Evolutionary conservation across 2,113 vertebrate species (phyloP), one percentile per base, ranked within the genome.

Genomic region (Indicator maculatus): DNA sequence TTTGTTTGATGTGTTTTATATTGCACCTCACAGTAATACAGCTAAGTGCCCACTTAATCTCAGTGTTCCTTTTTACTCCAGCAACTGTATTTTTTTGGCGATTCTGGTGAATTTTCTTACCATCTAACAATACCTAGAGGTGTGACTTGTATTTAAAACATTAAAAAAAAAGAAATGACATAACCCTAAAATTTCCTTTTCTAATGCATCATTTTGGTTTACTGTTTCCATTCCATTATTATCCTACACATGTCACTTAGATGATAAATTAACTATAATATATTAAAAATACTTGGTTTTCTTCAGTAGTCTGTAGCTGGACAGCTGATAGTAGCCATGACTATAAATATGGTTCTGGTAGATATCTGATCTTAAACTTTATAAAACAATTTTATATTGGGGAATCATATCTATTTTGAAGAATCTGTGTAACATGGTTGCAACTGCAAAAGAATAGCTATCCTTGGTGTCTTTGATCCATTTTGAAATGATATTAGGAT

Each of bases 291-390:
- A 93, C 96, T 96, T 98, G 89, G 73, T 97, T 98, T 97, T 98
- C 93, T 97, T 98, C 97, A 98, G 98, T 98, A 97, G 97, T 97
- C 93, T 96, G 93, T 96, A 95, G 66, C 92, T 94, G 98, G 98
- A 98, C 97, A 98, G 96, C 97, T 98, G 98, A 98, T 98, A 98
- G 98, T 98, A 97, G 97, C 97, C 97, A 98, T 98, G 97, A 97
- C 97, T 98, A 98, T 98, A 97, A 98, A 98, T 98, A 96, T 81
- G 86, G 86, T 83, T 98, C 89, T 94, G 70, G 91, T 79, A 91
- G 97, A 97, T 98, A 98, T 98, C 98, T 98, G 98, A 98, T 98
- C 93, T 96, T 97, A 97, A 98, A 98, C 96, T 98, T 97, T 95
- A 97, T 96, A 90, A 97, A 97, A 93, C 94, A 97, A 97, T 98